Conservation (phyloP, 2,797 vertebrate species). For the Chrosomus eos region DNA sequence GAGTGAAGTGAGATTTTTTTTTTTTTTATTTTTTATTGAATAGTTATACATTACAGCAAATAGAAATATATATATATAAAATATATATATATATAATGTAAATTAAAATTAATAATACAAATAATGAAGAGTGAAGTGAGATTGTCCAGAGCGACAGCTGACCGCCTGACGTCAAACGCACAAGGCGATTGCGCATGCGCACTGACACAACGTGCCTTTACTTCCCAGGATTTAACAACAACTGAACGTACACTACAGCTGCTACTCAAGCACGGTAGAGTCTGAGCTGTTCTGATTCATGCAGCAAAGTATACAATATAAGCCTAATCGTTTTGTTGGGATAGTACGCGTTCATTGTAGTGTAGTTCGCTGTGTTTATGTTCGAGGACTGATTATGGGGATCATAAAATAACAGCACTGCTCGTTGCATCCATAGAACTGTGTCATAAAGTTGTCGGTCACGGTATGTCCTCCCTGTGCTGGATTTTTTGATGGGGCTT, state of each 20-base stretch:
- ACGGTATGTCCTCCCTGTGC: slow-evolving; percentile 82
- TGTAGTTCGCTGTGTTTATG: slow-evolving; percentile 14
- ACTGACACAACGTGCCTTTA: slow-evolving; percentile 40
- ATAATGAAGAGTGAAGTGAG: background rate
- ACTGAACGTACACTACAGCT: slow-evolving; percentile 11
- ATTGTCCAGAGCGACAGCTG: slow-evolving; percentile 36
- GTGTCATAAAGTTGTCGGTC: slow-evolving; percentile 61
- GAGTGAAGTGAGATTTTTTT: slow-evolving; percentile 1
- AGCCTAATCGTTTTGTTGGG: background rate
- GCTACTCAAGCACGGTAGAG: background rate
- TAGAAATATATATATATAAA: too few species aligned
- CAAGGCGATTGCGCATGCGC: slow-evolving; percentile 20
- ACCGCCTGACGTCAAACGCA: slow-evolving; percentile 1
- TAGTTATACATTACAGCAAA: too few species aligned
- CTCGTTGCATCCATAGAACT: slow-evolving; percentile 45
- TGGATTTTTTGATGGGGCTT: slow-evolving; percentile 92
- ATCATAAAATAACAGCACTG: slow-evolving; percentile 29
- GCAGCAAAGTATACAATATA: background rate
- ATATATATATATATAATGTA: too few species aligned
- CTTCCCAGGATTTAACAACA: slow-evolving; percentile 36
- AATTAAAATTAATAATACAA: too few species aligned
- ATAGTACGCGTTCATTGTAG: background rate
- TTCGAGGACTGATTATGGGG: background rate
- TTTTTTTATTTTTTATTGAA: too few species aligned
- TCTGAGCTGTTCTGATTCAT: background rate